Conservation (phyloP, 2,888 invertebrate genomes). For the Mythimna impura region DNA sequence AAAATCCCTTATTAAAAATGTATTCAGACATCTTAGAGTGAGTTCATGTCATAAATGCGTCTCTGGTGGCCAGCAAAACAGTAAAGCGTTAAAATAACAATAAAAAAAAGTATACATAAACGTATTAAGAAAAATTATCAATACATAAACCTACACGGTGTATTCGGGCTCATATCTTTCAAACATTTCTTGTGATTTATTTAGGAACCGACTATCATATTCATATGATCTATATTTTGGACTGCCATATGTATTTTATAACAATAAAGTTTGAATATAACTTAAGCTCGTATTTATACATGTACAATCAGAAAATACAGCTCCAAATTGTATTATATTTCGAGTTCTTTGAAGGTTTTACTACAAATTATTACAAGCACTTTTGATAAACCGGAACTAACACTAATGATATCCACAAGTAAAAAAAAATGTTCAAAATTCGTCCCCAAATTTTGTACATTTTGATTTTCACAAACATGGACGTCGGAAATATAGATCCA, state of each 20-base stretch:
- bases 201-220: slow-evolving; percentile 66
- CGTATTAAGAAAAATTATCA: slow-evolving; percentile 69
- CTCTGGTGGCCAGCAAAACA: slow-evolving; percentile 71
- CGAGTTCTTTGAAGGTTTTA: neutral
- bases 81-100: slow-evolving; percentile 59
- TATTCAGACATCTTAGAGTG: slow-evolving; percentile 62
- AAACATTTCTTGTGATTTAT: slow-evolving; percentile 64
- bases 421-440: slow-evolving; percentile 14
- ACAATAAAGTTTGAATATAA: slow-evolving; percentile 18
- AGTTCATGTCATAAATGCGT: slow-evolving; percentile 72
- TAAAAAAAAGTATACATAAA: slow-evolving; percentile 64
- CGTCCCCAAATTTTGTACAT: slow-evolving; percentile 35
- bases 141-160: slow-evolving; percentile 66
- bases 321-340: slow-evolving; percentile 13
- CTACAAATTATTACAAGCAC: slow-evolving; percentile 12
- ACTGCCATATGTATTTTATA: slow-evolving; percentile 42
- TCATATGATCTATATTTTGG: slow-evolving; percentile 59
- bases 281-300: slow-evolving; percentile 12
- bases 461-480: slow-evolving; percentile 18
- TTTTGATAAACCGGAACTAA: neutral
- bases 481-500: slow-evolving; percentile 63
- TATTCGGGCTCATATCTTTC: slow-evolving; percentile 59
- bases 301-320: slow-evolving; percentile 6
- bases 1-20: neutral
- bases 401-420: neutral